Conservation (phyloP, 2,888 invertebrate species). For the Euphydryas editha region DNA sequence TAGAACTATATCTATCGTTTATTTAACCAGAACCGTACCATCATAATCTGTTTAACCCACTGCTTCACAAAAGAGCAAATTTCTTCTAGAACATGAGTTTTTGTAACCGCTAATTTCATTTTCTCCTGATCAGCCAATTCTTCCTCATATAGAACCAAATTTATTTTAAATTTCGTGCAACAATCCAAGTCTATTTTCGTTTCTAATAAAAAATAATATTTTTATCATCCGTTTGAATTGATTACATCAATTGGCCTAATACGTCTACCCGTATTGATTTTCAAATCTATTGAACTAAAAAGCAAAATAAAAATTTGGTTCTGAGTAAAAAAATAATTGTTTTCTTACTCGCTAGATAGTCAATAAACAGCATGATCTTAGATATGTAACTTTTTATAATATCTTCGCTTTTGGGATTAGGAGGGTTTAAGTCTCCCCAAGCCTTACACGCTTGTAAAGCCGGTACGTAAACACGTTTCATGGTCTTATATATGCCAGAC, state of each 20-base stretch:
- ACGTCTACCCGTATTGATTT: neutral
- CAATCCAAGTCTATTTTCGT: constrained; percentile 87
- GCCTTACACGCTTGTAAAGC: constrained; percentile 63
- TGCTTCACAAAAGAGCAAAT: constrained; percentile 86
- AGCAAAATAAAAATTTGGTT: too few relatives aligned
- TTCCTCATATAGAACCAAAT: constrained; percentile 82
- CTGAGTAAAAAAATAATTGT: neutral
- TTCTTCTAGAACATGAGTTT: constrained; percentile 83
- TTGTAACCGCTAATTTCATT: constrained; percentile 83
- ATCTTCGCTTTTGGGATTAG: constrained; percentile 69
- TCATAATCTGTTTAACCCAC: constrained; percentile 89
- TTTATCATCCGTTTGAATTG: neutral
- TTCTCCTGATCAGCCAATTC: constrained; percentile 83
- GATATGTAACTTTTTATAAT: constrained; percentile 69
- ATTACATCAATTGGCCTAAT: neutral
- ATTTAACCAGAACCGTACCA: constrained; percentile 69
- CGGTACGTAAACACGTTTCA: constrained; percentile 63
- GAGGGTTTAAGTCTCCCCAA: constrained; percentile 77
- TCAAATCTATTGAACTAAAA: neutral
- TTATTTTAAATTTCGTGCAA: constrained; percentile 84
- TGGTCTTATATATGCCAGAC: constrained; percentile 68
- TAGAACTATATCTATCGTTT: neutral
- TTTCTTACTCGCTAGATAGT: constrained; percentile 69
- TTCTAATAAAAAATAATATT: constrained; percentile 67
- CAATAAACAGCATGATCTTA: constrained; percentile 73